Percentiles rank a stretch among this genome's conserved stretches.
phyloP scores from a whole-genome alignment of 2,113 vertebrate genomes.

The Myrmecophaga tridactyla region DNA sequence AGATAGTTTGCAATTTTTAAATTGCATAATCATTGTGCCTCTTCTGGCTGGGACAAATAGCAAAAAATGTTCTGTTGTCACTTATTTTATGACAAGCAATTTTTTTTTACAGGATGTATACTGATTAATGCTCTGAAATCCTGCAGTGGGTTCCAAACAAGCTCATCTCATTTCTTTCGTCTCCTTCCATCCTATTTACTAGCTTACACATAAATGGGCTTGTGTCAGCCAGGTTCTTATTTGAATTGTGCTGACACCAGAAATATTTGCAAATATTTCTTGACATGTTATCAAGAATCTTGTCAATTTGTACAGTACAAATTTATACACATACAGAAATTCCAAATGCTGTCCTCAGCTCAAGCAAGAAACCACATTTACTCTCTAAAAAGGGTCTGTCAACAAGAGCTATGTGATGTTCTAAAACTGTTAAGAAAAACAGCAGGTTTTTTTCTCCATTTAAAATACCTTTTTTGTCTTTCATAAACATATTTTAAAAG shows the following conservation, averaged over 20 bases:
- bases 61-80: not conserved
- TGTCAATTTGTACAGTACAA: conserved; percentile 69
- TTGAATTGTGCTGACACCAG: conserved; percentile 58
- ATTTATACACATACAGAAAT: conserved; percentile 58
- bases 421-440: not conserved
- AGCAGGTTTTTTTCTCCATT: not conserved
- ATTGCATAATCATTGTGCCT: not conserved
- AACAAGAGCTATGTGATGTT: conserved; percentile 33
- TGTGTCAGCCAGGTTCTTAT: conserved; percentile 30
- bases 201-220: conserved; percentile 64
- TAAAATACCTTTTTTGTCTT: not conserved
- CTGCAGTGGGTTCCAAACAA: conserved; percentile 8
- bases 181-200: conserved; percentile 40
- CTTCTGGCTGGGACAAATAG: not conserved
- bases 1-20: not conserved
- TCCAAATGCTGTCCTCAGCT: conserved; percentile 22
- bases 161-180: not conserved
- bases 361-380: conserved; percentile 45
- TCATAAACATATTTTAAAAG: not conserved
- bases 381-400: conserved; percentile 36
- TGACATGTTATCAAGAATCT: conserved; percentile 63
- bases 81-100: not conserved
- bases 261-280: conserved; percentile 71
- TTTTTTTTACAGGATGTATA: conserved; percentile 12
- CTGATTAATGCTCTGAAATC: conserved; percentile 30